These are phyloP conservation scores for Eristalis pertinax DNA, from an alignment of 2,888 invertebrate species.

Conservation along the genomic window DNA sequence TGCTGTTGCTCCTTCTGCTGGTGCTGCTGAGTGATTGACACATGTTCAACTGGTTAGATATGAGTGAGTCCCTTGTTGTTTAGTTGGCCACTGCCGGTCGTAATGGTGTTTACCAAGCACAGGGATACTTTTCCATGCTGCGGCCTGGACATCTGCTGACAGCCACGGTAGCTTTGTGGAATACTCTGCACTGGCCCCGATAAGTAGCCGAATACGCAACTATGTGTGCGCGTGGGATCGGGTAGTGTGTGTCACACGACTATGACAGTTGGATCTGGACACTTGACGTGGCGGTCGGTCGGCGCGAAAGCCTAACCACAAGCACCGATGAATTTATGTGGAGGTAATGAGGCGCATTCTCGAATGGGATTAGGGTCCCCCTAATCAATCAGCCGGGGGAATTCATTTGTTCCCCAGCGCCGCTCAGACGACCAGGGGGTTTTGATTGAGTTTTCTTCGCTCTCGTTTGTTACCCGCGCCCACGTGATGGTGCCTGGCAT, in stretches of 20 bases:
- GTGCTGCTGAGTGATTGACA: constrained; percentile 62
- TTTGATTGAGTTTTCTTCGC: constrained; percentile 50
- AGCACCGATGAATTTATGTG: constrained; percentile 54
- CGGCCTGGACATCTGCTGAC: constrained; percentile 64
- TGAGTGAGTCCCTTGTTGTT: constrained; percentile 61
- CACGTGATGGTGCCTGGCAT: constrained; percentile 36
- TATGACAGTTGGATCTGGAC: constrained; percentile 45
- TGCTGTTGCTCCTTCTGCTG: constrained; percentile 18
- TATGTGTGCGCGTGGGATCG: constrained; percentile 36
- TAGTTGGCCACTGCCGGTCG: constrained; percentile 22
- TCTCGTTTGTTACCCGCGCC: constrained; percentile 12
- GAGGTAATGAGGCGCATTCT: constrained; percentile 54
- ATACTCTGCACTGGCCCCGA: constrained; percentile 42
- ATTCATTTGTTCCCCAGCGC: constrained; percentile 17
- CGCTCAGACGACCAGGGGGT: constrained; percentile 18
- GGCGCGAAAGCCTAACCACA: neutral
- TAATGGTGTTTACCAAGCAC: constrained; percentile 32
- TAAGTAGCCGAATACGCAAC: constrained; percentile 40
- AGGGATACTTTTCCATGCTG: constrained; percentile 30
- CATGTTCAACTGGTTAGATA: constrained; percentile 64
- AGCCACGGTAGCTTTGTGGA: constrained; percentile 39
- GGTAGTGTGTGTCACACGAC: constrained; percentile 15
- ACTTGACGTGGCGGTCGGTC: constrained; percentile 32
- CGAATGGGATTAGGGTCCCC: constrained; percentile 43
- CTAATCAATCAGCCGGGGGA: constrained; percentile 52